phyloP scores from a whole-genome alignment of 2,113 vertebrate species.

The Chaenocephalus aceratus region DNA sequence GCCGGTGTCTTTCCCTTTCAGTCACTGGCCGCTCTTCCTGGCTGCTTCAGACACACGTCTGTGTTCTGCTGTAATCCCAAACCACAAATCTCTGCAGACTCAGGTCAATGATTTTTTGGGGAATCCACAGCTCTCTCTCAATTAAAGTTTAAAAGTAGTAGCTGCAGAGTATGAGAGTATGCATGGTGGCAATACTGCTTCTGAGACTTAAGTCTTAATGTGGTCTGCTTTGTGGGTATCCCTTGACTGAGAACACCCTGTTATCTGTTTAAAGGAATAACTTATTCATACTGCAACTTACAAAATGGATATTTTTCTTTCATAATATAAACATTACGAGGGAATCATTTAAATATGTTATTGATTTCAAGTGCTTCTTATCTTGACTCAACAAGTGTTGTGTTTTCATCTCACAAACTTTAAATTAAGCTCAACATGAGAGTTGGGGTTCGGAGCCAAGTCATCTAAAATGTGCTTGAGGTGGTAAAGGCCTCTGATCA shows the following conservation, averaged over 20 bases:
- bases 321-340: background rate
- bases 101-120: constrained; percentile 23
- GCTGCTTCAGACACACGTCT: constrained; percentile 52
- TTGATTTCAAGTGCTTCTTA: background rate
- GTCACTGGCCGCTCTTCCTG: constrained; percentile 47
- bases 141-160: constrained; percentile 23
- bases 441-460: background rate
- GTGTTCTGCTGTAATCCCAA: constrained; percentile 61
- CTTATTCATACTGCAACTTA: constrained; percentile 13
- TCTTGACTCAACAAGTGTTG: background rate
- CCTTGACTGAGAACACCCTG: constrained; percentile 11
- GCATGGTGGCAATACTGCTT: constrained; percentile 5
- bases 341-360: constrained; percentile 7
- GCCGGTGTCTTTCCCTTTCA: constrained; percentile 53
- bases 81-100: constrained; percentile 53
- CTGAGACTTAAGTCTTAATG: constrained; percentile 22
- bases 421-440: background rate
- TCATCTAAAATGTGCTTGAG: background rate
- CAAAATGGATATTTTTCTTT: background rate
- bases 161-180: constrained; percentile 30
- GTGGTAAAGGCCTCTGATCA: background rate
- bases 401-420: background rate
- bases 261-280: constrained; percentile 25
- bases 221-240: constrained; percentile 30
- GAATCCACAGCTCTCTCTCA: constrained; percentile 38